Conservation (phyloP, 2,113 vertebrate species). For the Oncorhynchus gorbuscha region DNA sequence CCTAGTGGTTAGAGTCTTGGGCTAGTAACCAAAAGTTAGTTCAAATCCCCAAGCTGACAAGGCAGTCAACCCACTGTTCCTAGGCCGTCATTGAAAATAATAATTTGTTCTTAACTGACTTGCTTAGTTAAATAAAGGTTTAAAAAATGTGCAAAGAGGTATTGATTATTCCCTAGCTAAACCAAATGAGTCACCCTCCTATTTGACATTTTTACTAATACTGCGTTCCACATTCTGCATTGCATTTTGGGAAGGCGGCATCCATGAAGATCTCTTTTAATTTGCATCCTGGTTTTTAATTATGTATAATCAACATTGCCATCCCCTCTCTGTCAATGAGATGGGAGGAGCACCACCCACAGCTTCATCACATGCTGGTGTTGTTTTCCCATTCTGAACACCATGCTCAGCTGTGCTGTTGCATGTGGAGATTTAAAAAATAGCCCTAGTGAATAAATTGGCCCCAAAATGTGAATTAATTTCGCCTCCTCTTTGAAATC, state of each 20-base stretch:
- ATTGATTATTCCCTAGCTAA: neutral
- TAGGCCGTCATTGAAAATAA: too few species aligned
- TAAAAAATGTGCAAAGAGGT: neutral
- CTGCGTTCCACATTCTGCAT: slow-evolving; percentile 17
- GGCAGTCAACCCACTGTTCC: too few species aligned
- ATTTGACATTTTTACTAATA: slow-evolving; percentile 2
- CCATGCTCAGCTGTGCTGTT: slow-evolving; percentile 29
- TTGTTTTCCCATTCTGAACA: slow-evolving; percentile 8
- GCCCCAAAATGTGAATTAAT: neutral
- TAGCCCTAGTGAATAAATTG: neutral
- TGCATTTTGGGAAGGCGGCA: slow-evolving; percentile 15
- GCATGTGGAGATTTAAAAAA: slow-evolving; percentile 25
- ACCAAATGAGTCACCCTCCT: neutral
- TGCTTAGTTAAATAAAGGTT: too few species aligned
- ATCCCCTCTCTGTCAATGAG: slow-evolving; percentile 36
- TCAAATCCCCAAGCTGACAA: too few species aligned
- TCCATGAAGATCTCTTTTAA: neutral
- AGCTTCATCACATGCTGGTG: slow-evolving; percentile 25
- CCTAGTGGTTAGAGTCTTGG: too few species aligned
- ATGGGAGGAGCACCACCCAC: slow-evolving; percentile 27
- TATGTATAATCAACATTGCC: slow-evolving; percentile 50
- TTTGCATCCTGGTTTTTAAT: slow-evolving; percentile 44
- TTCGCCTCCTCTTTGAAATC: neutral
- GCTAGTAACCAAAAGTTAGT: too few species aligned
- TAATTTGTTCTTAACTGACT: too few species aligned